Conservation (phyloP, 1,140 invertebrate genomes). For the Monochamus saltuarius region DNA sequence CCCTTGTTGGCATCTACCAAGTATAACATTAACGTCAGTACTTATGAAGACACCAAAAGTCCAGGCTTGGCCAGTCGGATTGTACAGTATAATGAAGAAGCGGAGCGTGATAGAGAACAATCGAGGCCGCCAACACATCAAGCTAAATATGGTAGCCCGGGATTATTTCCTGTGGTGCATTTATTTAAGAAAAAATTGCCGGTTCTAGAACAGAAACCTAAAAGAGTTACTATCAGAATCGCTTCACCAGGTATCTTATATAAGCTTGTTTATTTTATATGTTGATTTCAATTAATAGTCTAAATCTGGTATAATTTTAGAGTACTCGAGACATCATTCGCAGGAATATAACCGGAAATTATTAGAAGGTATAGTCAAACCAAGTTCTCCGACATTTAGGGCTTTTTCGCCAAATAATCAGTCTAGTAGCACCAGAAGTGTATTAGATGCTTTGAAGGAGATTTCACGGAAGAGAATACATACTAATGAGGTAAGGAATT, state of each 20-base stretch:
- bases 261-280: background rate
- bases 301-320: too few relatives aligned
- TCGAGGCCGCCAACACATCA: conserved; percentile 30
- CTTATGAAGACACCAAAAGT: conserved; percentile 53
- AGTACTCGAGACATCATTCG: conserved; percentile 24
- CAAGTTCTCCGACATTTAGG: background rate
- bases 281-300: background rate
- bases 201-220: conserved; percentile 36
- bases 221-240: conserved; percentile 49
- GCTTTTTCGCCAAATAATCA: conserved; percentile 26
- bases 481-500: conserved; percentile 48
- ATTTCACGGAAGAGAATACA: conserved; percentile 57
- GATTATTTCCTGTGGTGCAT: conserved; percentile 47
- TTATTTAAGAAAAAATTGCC: conserved; percentile 45
- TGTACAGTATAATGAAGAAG: conserved; percentile 51
- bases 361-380: conserved; percentile 30
- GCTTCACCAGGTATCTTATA: conserved; percentile 47
- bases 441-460: conserved; percentile 55
- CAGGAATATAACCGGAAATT: conserved; percentile 30
- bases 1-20: conserved; percentile 41
- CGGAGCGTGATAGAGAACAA: conserved; percentile 27
- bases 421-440: conserved; percentile 52
- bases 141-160: conserved; percentile 45
- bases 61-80: conserved; percentile 52
- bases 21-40: conserved; percentile 40